Base-by-base conservation (phyloP, 2,888 invertebrate species). In the Stenurella melanura region DNA sequence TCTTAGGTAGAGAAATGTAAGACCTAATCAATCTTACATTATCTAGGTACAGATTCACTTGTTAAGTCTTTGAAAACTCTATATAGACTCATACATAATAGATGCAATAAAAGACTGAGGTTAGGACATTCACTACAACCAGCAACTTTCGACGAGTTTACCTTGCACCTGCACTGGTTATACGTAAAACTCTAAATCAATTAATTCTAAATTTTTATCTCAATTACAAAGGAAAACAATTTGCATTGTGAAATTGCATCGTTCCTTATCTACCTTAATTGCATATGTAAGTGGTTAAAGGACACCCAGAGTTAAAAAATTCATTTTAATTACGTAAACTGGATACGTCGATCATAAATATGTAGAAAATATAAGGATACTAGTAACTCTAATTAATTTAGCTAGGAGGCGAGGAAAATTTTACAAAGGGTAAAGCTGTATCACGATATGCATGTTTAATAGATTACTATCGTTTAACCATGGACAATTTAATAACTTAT, bases 391-490 rank as follows among this genome's bases (percentile, higher is more conserved):
- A 50, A 50, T 50, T n/a, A 50, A n/a, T 50, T 50, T 50, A 50
- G 6, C 50, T 15, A 50, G 50, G 50, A 50, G 50, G 50, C 15
- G n/a, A 50, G 50, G n/a, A 7, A 15, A 50, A n/a, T 50, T 50
- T 50, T 50, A 50, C 15, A 50, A 5, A 7, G n/a, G 50, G 50
- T n/a, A 50, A 50, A 50, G 50, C 50, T n/a, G 50, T 15, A 42
- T 12, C 11, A 12, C n/a, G n/a, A n/a, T 50, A n/a, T n/a, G n/a
- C 50, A 50, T 50, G 50, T 50, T 42, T 21, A 57, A 57, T 19
- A 26, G 21, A 61, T 61, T 61, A 30, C 26, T 30, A 30, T 30
- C 30, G 30, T 12, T 64, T 34, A 64, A 18, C 7, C 64, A 64
- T 34, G 19, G 34, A 42, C 64, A 42, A 18, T 42, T 64, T 17